Conservation (phyloP, 2,113 vertebrate genomes). For the Porphyrio hochstetteri region DNA sequence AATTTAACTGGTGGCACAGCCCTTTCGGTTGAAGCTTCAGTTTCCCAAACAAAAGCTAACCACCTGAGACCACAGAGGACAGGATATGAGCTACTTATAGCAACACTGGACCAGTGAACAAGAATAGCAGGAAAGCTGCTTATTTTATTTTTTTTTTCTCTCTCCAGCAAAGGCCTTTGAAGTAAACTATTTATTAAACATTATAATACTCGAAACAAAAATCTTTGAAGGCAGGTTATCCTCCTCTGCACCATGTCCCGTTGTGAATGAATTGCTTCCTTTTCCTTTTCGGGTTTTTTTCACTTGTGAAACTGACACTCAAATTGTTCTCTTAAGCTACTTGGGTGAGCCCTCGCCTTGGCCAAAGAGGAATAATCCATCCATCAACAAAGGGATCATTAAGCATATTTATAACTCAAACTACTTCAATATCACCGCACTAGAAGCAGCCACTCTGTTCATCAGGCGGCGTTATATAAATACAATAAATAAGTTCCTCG, state of each 20-base stretch:
- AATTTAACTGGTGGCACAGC: conserved; percentile 82
- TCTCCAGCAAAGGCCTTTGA: conserved; percentile 85
- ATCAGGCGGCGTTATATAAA: conserved; percentile 4
- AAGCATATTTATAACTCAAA: background rate
- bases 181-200: conserved; percentile 94
- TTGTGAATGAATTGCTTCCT: conserved; percentile 97
- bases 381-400: background rate
- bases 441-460: conserved; percentile 23
- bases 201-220: conserved; percentile 84
- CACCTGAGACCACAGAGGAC: conserved; percentile 94
- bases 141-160: conserved; percentile 79
- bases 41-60: conserved; percentile 91
- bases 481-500: conserved; percentile 27
- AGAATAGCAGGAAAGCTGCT: conserved; percentile 98
- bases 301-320: conserved; percentile 86
- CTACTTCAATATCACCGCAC: background rate
- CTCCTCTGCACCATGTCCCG: conserved; percentile 86
- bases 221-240: conserved; percentile 98
- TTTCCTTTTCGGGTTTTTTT: conserved; percentile 88
- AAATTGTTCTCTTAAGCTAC: conserved; percentile 62
- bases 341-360: background rate
- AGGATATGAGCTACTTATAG: conserved; percentile 99
- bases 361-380: conserved; percentile 5
- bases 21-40: conserved; percentile 76
- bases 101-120: conserved; percentile 83